phyloP scores from a whole-genome alignment of 2,113 vertebrate species.

The Desmodus rotundus region DNA sequence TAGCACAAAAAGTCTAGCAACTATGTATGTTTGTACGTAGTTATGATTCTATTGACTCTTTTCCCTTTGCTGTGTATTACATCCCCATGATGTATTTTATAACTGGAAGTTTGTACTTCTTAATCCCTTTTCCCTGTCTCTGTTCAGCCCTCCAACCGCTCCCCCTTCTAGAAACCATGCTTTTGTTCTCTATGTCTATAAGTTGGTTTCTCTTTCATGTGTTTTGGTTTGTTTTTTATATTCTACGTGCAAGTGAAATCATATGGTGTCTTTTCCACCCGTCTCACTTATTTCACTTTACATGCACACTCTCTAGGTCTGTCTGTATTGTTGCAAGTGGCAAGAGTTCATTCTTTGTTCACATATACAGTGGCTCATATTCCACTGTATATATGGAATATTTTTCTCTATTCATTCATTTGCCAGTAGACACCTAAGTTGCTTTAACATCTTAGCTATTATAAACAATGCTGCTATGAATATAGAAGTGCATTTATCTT shows the following conservation, averaged over 20 bases:
- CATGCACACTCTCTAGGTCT: neutral
- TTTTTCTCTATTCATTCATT: too few species aligned
- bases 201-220: neutral
- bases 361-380: too few species aligned
- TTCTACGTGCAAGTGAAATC: neutral
- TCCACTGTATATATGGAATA: too few species aligned
- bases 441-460: too few species aligned
- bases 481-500: neutral
- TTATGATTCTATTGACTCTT: neutral
- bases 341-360: too few species aligned
- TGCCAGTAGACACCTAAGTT: too few species aligned
- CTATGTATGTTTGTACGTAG: too few species aligned
- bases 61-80: neutral
- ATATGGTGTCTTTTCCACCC: neutral
- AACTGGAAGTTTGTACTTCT: neutral
- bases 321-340: neutral
- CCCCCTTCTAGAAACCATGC: neutral
- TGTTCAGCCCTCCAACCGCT: neutral
- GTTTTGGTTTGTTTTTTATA: neutral
- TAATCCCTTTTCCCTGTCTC: neutral
- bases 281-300: neutral
- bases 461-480: neutral
- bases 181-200: too few species aligned
- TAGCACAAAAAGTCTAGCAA: neutral
- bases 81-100: neutral